These are phyloP conservation scores for Enteromius mattozi DNA, from an alignment of 2,797 vertebrate genomes.

Conservation along the genomic window DNA sequence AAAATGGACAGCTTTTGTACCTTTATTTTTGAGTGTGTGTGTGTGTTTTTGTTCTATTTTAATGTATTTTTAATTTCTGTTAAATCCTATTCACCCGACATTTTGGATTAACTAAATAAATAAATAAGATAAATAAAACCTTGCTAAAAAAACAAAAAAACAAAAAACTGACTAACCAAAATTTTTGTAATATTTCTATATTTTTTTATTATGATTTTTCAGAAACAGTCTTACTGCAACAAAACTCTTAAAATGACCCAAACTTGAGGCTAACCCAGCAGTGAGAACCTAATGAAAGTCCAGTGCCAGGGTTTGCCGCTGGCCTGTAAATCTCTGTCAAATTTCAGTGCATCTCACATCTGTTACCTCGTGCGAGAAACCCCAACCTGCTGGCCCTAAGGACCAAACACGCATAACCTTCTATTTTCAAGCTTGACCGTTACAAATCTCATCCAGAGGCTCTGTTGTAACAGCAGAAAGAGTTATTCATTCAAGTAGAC, in stretches of 20 bases:
- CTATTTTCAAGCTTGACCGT: slow-evolving; percentile 30
- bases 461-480: slow-evolving; percentile 50
- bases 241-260: slow-evolving; percentile 18
- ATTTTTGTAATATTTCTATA: neutral
- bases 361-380: slow-evolving; percentile 39
- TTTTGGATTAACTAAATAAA: neutral
- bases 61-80: neutral
- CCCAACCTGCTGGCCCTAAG: slow-evolving; percentile 49
- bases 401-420: slow-evolving; percentile 39
- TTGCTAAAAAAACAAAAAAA: neutral
- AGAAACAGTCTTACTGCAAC: neutral
- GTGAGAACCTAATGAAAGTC: slow-evolving; percentile 1
- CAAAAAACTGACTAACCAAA: neutral
- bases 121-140: neutral
- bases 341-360: slow-evolving; percentile 40
- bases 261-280: slow-evolving; percentile 13
- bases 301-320: neutral
- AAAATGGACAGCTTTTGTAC: too few species aligned
- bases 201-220: neutral
- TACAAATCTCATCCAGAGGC: slow-evolving; percentile 56
- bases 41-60: neutral
- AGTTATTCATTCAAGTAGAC: slow-evolving; percentile 44
- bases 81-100: neutral
- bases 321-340: slow-evolving; percentile 24
- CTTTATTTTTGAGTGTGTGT: too few species aligned